Evolutionary conservation across 2,888 invertebrate genomes (phyloP).

Genomic region (Troides oblongomaculatus): DNA sequence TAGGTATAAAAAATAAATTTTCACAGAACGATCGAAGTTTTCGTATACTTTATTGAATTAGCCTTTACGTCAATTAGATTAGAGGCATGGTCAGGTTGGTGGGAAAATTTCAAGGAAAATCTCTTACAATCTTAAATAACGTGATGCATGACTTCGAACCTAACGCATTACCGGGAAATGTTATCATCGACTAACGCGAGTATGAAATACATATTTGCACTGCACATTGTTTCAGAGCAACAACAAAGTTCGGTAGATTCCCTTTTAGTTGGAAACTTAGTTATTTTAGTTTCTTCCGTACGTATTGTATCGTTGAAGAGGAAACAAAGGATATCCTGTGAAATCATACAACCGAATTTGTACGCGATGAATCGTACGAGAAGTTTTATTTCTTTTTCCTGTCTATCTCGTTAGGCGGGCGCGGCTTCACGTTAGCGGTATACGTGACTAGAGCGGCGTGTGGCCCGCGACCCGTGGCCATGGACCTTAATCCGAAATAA

Average conservation of each 20-base stretch:
- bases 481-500: slow-evolving; percentile 46
- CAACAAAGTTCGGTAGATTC: slow-evolving; percentile 9
- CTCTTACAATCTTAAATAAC: slow-evolving; percentile 25
- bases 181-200: slow-evolving; percentile 14
- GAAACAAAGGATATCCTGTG: neutral
- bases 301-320: slow-evolving; percentile 2
- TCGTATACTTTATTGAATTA: slow-evolving; percentile 21
- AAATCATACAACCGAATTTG: neutral
- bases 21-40: neutral
- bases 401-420: slow-evolving; percentile 39
- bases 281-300: neutral
- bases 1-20: neutral
- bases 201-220: slow-evolving; percentile 21
- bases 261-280: slow-evolving; percentile 5
- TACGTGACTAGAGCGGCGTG: slow-evolving; percentile 63
- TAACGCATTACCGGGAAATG: slow-evolving; percentile 32
- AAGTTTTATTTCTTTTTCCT: slow-evolving; percentile 3
- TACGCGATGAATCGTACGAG: neutral
- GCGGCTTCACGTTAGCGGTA: slow-evolving; percentile 42
- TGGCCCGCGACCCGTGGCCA: slow-evolving; percentile 39
- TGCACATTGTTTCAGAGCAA: slow-evolving; percentile 14
- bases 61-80: slow-evolving; percentile 24
- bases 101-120: slow-evolving; percentile 31
- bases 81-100: slow-evolving; percentile 10
- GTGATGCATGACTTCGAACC: slow-evolving; percentile 28